Evolutionary conservation across 2,113 vertebrate species (phyloP), one percentile per base, ranked within the genome.

Genomic region (Mystacornis crossleyi): DNA sequence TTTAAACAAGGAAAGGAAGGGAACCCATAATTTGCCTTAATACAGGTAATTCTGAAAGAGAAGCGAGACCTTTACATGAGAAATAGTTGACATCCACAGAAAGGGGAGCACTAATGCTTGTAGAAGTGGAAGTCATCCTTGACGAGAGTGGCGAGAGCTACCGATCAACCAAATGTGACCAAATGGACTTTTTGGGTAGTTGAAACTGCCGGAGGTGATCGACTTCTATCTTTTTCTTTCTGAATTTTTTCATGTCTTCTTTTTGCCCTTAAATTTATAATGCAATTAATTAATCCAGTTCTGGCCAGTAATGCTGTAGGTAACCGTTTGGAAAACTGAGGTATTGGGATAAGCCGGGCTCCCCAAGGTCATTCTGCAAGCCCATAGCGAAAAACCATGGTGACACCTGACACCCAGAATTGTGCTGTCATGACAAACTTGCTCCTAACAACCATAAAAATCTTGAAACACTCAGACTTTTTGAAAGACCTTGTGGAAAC

Each of bases 11-110:
- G 95, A 90, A 92, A 83, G 88, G 80, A 80, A 90, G 43, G 64
- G 70, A 90, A 92, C 66, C 61, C 50, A 81, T 95, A 85, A 93
- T 95, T 97, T 95, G 86, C 89, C 54, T 97, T 86, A 85, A 96
- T 82, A 95, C 81, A 87, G 84, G 86, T 95, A 92, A 92, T 95
- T 80, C 57, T 89, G 91, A 90, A 95, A 94, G 89, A 65, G 79
- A 83, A 89, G 77, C 79, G 58, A 62, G 92, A 93, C 94, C 89
- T 96, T 92, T 88, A 65, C 57, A 26, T 94, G 80, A 92, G 72
- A 84, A 90, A 96, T 92, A 81, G 83, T 93, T 92, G 95, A 70
- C 38, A 85, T 81, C 72, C 3, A 2, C 3, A 10, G 75, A 81
- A 81, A 60, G 61, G 69, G 43, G 65, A 74, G 72, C 84, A 57